Evolutionary conservation across 2,113 vertebrate genomes (phyloP).

Genomic region (Coracopsis vasa): DNA sequence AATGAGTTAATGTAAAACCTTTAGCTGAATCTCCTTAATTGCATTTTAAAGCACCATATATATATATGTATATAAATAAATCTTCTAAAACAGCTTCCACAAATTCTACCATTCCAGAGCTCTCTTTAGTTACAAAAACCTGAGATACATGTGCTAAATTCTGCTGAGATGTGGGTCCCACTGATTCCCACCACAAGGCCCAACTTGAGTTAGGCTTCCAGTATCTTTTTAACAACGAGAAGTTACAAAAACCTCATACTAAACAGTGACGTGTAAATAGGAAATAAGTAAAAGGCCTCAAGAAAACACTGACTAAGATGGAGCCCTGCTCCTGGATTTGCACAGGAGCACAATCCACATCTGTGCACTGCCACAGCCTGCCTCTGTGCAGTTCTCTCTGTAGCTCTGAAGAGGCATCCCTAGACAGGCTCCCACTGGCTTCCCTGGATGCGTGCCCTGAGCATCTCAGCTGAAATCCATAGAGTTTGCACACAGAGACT

Average conservation of each 20-base stretch:
- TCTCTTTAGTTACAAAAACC: background rate
- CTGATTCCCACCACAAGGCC: background rate
- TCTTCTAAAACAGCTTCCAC: background rate
- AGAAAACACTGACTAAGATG: background rate
- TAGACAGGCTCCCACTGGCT: fast-evolving
- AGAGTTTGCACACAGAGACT: background rate
- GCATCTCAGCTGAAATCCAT: background rate
- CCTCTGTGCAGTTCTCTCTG: background rate
- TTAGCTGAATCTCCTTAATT: background rate
- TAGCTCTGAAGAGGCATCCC: background rate
- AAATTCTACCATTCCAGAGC: background rate
- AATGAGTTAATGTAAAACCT: background rate
- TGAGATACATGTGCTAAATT: background rate
- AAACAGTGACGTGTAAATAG: background rate
- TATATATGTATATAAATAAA: background rate
- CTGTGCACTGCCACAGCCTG: background rate
- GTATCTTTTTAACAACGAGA: background rate
- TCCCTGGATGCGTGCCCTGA: fast-evolving
- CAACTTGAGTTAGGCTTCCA: background rate
- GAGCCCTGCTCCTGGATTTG: background rate
- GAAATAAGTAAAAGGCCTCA: background rate
- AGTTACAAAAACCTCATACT: background rate
- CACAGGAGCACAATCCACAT: background rate
- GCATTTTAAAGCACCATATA: background rate
- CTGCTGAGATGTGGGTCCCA: background rate